These are phyloP conservation scores for Agrochola circellaris DNA, from an alignment of 2,888 invertebrate species.

Conservation along the genomic window DNA sequence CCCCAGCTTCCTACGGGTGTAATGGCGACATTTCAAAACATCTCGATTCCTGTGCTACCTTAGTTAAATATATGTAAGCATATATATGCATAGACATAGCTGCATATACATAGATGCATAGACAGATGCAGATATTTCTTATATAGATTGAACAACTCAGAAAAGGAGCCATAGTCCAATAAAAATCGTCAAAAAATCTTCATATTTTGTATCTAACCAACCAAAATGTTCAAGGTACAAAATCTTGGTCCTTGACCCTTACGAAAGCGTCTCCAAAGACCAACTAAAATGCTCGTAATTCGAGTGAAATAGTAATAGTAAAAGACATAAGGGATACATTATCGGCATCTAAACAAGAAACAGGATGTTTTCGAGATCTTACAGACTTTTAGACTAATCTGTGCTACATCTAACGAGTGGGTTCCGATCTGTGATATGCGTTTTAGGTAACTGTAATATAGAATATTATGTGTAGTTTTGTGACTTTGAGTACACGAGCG, in stretches of 20 bases:
- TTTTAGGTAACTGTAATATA: neutral
- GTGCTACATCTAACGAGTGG: slow-evolving; percentile 10
- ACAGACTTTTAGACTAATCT: slow-evolving; percentile 27
- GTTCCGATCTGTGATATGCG: neutral
- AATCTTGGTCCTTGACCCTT: neutral
- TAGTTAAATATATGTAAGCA: too few relatives aligned
- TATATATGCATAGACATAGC: too few relatives aligned
- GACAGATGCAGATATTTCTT: neutral
- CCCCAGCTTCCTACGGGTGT: too few relatives aligned
- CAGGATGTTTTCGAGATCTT: slow-evolving; percentile 52
- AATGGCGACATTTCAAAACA: too few relatives aligned
- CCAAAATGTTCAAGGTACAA: too few relatives aligned
- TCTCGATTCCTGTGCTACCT: too few relatives aligned
- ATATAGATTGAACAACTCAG: neutral
- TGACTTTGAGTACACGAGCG: neutral
- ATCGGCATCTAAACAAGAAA: slow-evolving; percentile 24
- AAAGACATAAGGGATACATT: slow-evolving; percentile 26
- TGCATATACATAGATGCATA: too few relatives aligned
- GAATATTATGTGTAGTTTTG: neutral
- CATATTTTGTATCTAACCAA: neutral
- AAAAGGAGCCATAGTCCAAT: neutral
- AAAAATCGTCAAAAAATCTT: neutral
- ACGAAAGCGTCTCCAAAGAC: slow-evolving; percentile 2
- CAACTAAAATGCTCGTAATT: neutral
- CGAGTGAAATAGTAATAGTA: neutral